Conservation (phyloP, 2,113 vertebrate species). For the Trogon melanurus region DNA sequence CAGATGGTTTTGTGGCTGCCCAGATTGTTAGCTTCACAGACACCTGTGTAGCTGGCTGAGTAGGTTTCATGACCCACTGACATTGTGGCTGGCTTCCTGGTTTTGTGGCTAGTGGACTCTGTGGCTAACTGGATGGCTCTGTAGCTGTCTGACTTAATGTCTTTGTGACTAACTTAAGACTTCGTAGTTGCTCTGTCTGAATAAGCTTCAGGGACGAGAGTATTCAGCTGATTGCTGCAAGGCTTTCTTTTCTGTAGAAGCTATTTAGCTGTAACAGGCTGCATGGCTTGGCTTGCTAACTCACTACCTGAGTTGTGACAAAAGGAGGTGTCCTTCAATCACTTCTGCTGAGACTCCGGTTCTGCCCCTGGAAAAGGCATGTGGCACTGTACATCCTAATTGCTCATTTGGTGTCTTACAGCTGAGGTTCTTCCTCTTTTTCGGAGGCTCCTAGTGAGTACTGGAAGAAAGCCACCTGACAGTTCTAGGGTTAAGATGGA, state of each 20-base stretch:
- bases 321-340: constrained; percentile 33
- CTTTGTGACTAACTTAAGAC: neutral
- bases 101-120: neutral
- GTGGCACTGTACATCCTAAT: constrained; percentile 30
- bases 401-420: constrained; percentile 31
- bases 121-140: neutral
- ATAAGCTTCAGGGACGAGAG: neutral
- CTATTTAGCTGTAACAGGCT: constrained; percentile 5
- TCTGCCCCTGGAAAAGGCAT: constrained; percentile 5
- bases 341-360: neutral
- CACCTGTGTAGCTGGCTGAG: neutral
- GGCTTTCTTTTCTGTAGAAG: neutral
- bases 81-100: neutral
- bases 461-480: constrained; percentile 12
- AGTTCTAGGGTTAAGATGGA: constrained; percentile 8
- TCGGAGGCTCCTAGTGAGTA: neutral
- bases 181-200: neutral
- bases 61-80: neutral
- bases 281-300: neutral
- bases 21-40: neutral
- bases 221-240: neutral
- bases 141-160: neutral
- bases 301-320: constrained; percentile 34
- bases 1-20: neutral
- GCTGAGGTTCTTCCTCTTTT: neutral